Base-by-base conservation (phyloP, 2,888 invertebrate genomes). In the Endotricha flammealis region DNA sequence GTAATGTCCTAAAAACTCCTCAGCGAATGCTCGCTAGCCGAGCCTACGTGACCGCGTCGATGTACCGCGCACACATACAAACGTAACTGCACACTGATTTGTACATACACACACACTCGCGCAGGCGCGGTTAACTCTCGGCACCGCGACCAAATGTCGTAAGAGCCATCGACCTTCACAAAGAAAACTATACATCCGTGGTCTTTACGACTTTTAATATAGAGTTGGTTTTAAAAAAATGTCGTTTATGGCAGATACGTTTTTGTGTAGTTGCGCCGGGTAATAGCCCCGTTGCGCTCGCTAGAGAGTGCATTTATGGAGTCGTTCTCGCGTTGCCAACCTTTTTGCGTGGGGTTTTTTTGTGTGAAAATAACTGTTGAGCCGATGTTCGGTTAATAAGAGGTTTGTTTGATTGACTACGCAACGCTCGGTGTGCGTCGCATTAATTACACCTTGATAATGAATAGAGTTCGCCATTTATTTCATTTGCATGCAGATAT, bases 251-350 rank as follows among this genome's bases (percentile, higher is more conserved):
- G 41, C 64, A 49, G 38, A 65, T 71, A 48, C 8, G 39, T 12
- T 63, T 9, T 45, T 53, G 32, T 32, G 34, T 12, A 38, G 34
- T 35, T 46, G 42, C 17, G 28, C 9, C 20, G 36, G 46, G 67
- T 68, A 67, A 73, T 73, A 77, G 77, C 80, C 71, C 76, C 77
- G 79, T 77, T 80, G 82, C 79, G 80, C 80, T 80, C 79, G 80
- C 80, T 80, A 72, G 79, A 68, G 76, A 79, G 81, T 85, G 85
- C 85, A 83, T 83, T 83, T 85, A 83, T 79, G 82, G 82, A 68
- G 72, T 70, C 62, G 60, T 56, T 60, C 75, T 62, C 57, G 54
- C 60, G 67, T 75, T 71, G 74, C 60, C 75, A 83, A 85, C 82
- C 74, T 81, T 83, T 81, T 79, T 73, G 63, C 53, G 53, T 59